A percentile compares a stretch with the other conserved stretches of the same genome.
Conservation (phyloP, 2,797 vertebrate genomes). For the Microctenopoma steveboyesi region DNA sequence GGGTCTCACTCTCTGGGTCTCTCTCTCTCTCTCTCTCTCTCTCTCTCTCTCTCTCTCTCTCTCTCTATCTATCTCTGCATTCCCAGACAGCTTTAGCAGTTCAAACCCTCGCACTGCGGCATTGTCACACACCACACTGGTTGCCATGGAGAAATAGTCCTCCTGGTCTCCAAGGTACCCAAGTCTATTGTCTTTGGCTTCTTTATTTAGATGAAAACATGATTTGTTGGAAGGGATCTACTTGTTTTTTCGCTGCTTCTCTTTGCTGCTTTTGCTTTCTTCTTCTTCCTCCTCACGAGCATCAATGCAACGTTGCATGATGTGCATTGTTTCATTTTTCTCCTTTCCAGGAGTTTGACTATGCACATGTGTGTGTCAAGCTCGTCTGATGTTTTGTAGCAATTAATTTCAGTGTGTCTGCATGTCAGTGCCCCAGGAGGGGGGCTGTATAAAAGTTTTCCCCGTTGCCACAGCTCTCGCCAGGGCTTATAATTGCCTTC, state of each 20-base stretch:
- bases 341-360: conserved; percentile 82
- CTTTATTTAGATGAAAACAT: conserved; percentile 89
- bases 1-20: conserved; percentile 70
- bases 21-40: too few relatives aligned
- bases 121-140: conserved; percentile 82
- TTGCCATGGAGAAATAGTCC: conserved; percentile 90
- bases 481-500: conserved; percentile 83
- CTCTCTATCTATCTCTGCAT: conserved; percentile 80
- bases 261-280: conserved; percentile 67
- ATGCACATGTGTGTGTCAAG: conserved; percentile 71
- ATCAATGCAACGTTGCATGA: conserved; percentile 71
- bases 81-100: conserved; percentile 83
- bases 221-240: conserved; percentile 83
- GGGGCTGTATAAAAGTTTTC: conserved; percentile 78
- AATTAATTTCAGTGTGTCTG: conserved; percentile 83
- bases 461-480: conserved; percentile 77
- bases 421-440: conserved; percentile 79
- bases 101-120: conserved; percentile 83
- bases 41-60: conserved; percentile 41
- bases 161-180: conserved; percentile 89
- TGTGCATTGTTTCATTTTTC: conserved; percentile 77
- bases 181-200: conserved; percentile 86
- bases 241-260: conserved; percentile 69
- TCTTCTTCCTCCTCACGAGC: conserved; percentile 70
- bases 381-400: conserved; percentile 82